Evolutionary conservation across 1,140 invertebrate genomes (phyloP), one percentile per base, ranked within the genome.

Genomic region (Acromyrmex echinatior): DNA sequence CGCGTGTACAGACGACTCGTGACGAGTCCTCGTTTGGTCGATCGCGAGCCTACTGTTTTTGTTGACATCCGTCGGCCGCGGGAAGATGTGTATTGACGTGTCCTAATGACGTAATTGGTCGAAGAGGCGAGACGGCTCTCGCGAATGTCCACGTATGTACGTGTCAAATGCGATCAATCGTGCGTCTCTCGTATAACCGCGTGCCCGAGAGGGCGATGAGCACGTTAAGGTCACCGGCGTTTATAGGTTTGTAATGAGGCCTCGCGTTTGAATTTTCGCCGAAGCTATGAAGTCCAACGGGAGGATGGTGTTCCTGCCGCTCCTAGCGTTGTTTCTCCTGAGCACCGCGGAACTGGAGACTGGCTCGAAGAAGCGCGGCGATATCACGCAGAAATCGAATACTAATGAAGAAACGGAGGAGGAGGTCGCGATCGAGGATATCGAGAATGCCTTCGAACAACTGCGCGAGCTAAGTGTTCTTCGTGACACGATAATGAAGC

Each of bases 141-240:
- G 68, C 89, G 77, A 87, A 93, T 93, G 90, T 93, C 89, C 91
- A 92, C 92, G 90, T 93, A 92, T 92, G 90, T 93, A 92, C 91
- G 76, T 89, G 45, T 87, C 81, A 45, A 91, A 84, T 45, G 79
- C 82, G 81, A 76, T 86, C 80, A 78, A 91, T 86, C 63, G 63
- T 62, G 53, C 51, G 56, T 31, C 25, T 25, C 39, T 25, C 39
- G 56, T 25, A 21, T 68, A 56, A 53, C 62, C 60, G 35, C 53
- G 73, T 65, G 58, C 39, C 62, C 39, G 21, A 12, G n/a, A 28
- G 70, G 53, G 63, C 86, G 70, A 82, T 76, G 63, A 82, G 58
- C 77, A 78, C 65, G 51, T n/a, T 71, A 73, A 71, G 35, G 74
- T 86, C 63, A 66, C 63, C 77, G 45, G 81, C 71, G 77, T 86